phyloP scores from a whole-genome alignment of 2,113 vertebrate genomes.

The Archilochus colubris region DNA sequence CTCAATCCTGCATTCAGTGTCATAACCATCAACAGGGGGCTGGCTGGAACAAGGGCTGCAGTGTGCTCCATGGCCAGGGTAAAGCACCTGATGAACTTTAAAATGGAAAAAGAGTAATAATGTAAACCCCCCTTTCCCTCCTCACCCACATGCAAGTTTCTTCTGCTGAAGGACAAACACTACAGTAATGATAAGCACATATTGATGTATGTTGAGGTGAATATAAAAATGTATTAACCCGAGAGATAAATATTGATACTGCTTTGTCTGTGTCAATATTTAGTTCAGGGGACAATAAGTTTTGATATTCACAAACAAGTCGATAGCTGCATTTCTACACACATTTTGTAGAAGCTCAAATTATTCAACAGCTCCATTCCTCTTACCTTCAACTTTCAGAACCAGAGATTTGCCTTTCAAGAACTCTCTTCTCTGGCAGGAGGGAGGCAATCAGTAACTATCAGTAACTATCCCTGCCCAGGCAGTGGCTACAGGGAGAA shows the following conservation, averaged over 20 bases:
- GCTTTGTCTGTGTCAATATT: constrained; percentile 60
- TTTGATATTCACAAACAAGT: constrained; percentile 28
- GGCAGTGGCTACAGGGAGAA: not conserved
- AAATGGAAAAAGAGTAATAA: not conserved
- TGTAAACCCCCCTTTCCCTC: not conserved
- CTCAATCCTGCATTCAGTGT: not conserved
- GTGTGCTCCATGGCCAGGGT: not conserved
- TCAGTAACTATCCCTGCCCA: not conserved
- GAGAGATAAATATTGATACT: constrained; percentile 61
- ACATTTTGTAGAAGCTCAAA: constrained; percentile 12
- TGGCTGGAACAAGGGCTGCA: not conserved
- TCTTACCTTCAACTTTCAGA: not conserved
- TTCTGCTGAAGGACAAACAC: constrained; percentile 59
- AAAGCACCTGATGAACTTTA: not conserved
- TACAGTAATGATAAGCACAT: constrained; percentile 43
- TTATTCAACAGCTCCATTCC: not conserved
- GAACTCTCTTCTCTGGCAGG: not conserved
- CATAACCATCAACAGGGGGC: not conserved
- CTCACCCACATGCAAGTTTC: not conserved
- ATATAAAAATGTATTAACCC: constrained; percentile 62
- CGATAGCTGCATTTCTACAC: not conserved
- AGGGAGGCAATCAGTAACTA: not conserved
- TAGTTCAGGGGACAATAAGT: constrained; percentile 58
- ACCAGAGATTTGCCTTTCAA: not conserved
- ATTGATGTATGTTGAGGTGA: constrained; percentile 49